phyloP scores from a whole-genome alignment of 2,113 vertebrate species.

The Anolis carolinensis region DNA sequence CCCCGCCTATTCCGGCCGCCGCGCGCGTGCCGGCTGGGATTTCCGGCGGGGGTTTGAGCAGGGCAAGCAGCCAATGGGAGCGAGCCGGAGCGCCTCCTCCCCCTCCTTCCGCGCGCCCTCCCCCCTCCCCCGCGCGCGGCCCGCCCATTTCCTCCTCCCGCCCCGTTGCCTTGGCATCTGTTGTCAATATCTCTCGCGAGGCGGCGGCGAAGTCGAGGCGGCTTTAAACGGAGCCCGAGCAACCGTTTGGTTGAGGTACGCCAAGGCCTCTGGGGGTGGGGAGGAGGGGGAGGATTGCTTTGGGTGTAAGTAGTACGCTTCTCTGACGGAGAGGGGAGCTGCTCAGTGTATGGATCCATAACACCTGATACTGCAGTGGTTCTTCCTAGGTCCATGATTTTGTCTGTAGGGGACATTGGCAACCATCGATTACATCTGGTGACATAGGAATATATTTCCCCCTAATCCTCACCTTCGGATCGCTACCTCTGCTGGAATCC shows the following conservation, averaged over 20 bases:
- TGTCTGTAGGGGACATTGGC: neutral
- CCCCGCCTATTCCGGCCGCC: neutral
- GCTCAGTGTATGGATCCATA: neutral
- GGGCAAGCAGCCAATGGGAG: neutral
- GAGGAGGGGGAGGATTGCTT: neutral
- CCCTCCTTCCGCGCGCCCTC: rapidly evolving
- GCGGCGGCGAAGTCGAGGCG: constrained; percentile 19
- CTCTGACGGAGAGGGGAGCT: too few relatives aligned
- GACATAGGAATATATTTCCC: too few relatives aligned
- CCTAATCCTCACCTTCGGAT: too few relatives aligned
- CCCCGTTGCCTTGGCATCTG: constrained; percentile 51
- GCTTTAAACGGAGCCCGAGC: constrained; percentile 52
- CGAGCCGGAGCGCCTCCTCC: neutral
- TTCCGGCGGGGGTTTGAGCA: neutral
- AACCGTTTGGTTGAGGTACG: constrained; percentile 29
- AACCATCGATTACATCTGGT: too few relatives aligned
- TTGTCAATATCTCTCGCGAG: constrained; percentile 31
- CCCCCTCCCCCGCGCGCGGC: neutral
- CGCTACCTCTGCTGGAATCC: too few relatives aligned
- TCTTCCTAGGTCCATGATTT: neutral
- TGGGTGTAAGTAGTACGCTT: too few relatives aligned
- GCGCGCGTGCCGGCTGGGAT: neutral
- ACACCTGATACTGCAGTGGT: too few relatives aligned
- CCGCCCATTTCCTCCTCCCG: neutral
- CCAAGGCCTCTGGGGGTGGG: neutral